Percentiles rank a stretch among this genome's conserved stretches.
These are phyloP conservation scores for Eupsilia transversa DNA, from an alignment of 2,888 invertebrate species.

Conservation along the genomic window DNA sequence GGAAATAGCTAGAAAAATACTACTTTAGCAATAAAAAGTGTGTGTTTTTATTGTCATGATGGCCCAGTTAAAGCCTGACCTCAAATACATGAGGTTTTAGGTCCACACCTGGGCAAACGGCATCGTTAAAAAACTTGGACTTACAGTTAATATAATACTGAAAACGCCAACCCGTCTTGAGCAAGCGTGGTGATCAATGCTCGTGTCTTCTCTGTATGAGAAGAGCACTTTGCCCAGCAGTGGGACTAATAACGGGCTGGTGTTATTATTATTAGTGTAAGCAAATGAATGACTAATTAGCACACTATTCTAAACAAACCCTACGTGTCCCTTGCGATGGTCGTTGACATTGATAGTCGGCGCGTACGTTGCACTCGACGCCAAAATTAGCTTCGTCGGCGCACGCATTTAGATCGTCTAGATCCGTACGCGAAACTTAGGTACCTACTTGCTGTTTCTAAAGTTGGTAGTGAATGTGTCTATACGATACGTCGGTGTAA, in stretches of 20 bases:
- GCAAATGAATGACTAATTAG: slow-evolving; percentile 21
- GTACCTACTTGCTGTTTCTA: slow-evolving; percentile 46
- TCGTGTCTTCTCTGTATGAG: neutral
- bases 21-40: neutral
- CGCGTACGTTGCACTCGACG: slow-evolving; percentile 62
- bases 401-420: slow-evolving; percentile 64
- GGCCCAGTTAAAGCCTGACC: neutral
- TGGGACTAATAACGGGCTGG: neutral
- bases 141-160: neutral
- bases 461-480: slow-evolving; percentile 25
- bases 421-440: slow-evolving; percentile 60
- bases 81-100: neutral
- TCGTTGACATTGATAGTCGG: slow-evolving; percentile 68
- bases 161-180: neutral
- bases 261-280: neutral
- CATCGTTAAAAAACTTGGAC: neutral
- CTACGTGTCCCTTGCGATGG: slow-evolving; percentile 58
- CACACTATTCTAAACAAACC: slow-evolving; percentile 39
- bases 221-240: neutral
- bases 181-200: neutral
- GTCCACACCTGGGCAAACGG: neutral
- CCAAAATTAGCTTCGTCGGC: slow-evolving; percentile 66
- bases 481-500: neutral
- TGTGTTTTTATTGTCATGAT: neutral
- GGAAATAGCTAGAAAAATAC: neutral